Percentiles rank a stretch among this genome's conserved stretches.
Conservation (phyloP, 2,797 vertebrate species). For the Vireo griseus region DNA sequence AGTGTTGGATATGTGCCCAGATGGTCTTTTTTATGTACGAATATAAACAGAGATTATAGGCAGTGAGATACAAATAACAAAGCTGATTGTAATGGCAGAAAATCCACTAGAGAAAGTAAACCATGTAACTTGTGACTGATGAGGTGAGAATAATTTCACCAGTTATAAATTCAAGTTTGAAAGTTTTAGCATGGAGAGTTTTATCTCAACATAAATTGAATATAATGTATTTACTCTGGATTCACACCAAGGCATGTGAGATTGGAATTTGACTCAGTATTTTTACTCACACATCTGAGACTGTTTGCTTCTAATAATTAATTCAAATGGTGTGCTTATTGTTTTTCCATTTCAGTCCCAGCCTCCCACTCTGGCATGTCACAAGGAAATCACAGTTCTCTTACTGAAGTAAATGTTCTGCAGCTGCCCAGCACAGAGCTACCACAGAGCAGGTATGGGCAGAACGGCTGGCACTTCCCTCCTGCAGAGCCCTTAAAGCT, state of each 20-base stretch:
- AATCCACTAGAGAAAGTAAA: constrained; percentile 24
- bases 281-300: background rate
- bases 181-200: background rate
- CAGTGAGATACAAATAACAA: constrained; percentile 6
- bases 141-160: constrained; percentile 19
- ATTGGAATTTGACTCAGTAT: background rate
- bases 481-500: background rate
- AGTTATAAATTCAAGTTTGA: background rate
- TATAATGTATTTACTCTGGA: background rate
- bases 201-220: background rate
- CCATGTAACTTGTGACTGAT: constrained; percentile 10
- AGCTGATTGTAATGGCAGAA: background rate
- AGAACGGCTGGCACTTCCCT: background rate
- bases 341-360: background rate
- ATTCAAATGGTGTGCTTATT: background rate
- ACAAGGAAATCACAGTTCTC: background rate
- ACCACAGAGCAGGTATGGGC: background rate
- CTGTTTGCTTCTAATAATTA: background rate
- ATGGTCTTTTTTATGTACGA: background rate
- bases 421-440: background rate
- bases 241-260: background rate
- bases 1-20: background rate
- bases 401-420: background rate
- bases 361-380: background rate
- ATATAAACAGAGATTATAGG: background rate